Conservation (phyloP, 2,888 invertebrate species). For the Zygogramma bicolorata region DNA sequence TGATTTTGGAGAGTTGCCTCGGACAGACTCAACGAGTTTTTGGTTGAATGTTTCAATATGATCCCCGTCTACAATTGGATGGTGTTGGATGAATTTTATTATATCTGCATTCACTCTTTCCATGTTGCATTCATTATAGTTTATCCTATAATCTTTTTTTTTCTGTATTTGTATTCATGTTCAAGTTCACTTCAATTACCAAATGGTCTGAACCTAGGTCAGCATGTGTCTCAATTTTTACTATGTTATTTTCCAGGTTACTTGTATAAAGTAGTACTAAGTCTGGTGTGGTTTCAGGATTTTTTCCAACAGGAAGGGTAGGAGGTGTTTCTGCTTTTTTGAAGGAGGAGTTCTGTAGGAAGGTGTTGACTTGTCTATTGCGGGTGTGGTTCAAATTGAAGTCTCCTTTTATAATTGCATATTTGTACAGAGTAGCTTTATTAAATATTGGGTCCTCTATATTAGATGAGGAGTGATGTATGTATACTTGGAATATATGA, state of each 20-base stretch:
- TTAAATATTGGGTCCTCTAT: background rate
- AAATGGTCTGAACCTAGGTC: background rate
- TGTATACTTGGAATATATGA: background rate
- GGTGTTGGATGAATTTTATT: background rate
- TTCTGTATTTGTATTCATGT: background rate
- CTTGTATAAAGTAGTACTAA: background rate
- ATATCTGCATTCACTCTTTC: background rate
- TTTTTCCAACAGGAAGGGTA: background rate
- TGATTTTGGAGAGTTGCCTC: background rate
- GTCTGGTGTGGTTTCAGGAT: background rate
- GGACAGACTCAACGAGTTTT: background rate
- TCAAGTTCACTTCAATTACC: background rate
- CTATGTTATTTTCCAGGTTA: background rate
- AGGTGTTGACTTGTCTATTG: background rate
- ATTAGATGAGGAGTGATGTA: background rate
- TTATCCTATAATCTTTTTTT: background rate
- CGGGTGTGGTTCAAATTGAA: background rate
- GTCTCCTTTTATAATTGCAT: background rate
- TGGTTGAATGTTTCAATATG: background rate
- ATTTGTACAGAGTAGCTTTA: background rate
- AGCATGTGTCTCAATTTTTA: background rate
- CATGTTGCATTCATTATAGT: background rate
- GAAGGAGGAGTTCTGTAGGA: background rate
- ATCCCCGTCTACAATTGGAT: background rate
- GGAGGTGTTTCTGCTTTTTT: background rate